A percentile compares a stretch with the other conserved stretches of the same genome.
These are phyloP conservation scores for Pachyseris speciosa DNA, from an alignment of 64 coral and sea anemone genomes.

Conservation along the genomic window DNA sequence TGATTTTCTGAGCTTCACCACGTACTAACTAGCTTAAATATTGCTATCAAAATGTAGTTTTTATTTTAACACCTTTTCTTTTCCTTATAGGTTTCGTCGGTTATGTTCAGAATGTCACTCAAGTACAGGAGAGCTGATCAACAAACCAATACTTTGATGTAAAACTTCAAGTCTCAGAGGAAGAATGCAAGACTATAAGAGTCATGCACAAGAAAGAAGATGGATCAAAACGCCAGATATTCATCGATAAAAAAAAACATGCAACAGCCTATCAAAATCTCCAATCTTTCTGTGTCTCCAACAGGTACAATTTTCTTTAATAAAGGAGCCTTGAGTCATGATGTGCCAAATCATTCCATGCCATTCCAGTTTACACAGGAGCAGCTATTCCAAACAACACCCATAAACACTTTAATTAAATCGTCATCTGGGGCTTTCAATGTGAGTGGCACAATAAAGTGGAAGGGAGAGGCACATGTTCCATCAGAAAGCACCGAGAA, in stretches of 20 bases:
- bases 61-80: background rate
- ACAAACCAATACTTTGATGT: slow-evolving; percentile 30
- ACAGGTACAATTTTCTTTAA: slow-evolving; percentile 14
- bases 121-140: background rate
- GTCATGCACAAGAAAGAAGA: slow-evolving; percentile 15
- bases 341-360: slow-evolving; percentile 13
- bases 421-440: background rate
- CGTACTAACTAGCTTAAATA: background rate
- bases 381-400: background rate
- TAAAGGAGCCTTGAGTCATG: background rate
- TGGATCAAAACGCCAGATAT: background rate
- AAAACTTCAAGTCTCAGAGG: background rate
- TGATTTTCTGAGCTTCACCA: too few relatives aligned
- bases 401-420: background rate
- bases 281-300: background rate
- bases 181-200: background rate
- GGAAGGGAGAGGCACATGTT: background rate
- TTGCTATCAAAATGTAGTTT: too few relatives aligned
- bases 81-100: background rate
- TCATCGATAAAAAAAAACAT: background rate
- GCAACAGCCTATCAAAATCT: background rate
- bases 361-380: background rate
- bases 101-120: slow-evolving; percentile 1
- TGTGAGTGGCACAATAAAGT: slow-evolving; percentile 1
- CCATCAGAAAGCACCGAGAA: slow-evolving; percentile 5